Evolutionary conservation across 2,113 vertebrate genomes (phyloP).

Genomic region (Coryphaenoides rupestris): DNA sequence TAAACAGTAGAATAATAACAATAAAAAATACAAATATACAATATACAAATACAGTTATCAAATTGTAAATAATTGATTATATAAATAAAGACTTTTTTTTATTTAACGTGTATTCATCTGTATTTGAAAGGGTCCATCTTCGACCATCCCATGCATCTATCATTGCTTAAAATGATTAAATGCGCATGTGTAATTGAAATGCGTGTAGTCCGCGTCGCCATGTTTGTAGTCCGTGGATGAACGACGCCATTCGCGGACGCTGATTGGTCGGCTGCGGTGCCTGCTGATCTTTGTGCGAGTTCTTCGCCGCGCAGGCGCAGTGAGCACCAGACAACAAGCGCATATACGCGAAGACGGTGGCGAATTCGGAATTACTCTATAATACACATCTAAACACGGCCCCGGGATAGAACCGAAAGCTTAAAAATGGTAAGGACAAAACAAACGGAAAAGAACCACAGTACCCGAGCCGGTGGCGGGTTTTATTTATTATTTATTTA

Average conservation of each 20-base stretch:
- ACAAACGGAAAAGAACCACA: no score
- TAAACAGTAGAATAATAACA: not conserved
- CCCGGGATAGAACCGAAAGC: constrained; percentile 19
- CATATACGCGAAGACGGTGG: not conserved
- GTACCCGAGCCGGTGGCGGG: not conserved
- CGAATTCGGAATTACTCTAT: not conserved
- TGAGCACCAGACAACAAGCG: constrained; percentile 45
- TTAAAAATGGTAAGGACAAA: constrained; percentile 53
- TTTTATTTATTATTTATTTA: not conserved
- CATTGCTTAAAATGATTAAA: no score
- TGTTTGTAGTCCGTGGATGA: constrained; percentile 22
- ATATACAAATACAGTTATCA: no score
- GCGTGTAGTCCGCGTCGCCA: constrained; percentile 2
- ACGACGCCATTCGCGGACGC: constrained; percentile 11
- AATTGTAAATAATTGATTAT: no score
- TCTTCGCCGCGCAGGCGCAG: constrained; percentile 43
- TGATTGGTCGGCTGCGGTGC: constrained; percentile 44
- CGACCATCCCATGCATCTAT: no score
- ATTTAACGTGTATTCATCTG: no score
- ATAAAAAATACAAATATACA: no score
- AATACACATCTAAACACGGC: not conserved
- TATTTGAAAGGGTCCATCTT: no score
- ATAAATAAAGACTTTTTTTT: no score
- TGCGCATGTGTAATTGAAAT: no score
- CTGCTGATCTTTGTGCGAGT: constrained; percentile 65